phyloP scores from a whole-genome alignment of 2,797 vertebrate species.

The Myripristis jacobus region DNA sequence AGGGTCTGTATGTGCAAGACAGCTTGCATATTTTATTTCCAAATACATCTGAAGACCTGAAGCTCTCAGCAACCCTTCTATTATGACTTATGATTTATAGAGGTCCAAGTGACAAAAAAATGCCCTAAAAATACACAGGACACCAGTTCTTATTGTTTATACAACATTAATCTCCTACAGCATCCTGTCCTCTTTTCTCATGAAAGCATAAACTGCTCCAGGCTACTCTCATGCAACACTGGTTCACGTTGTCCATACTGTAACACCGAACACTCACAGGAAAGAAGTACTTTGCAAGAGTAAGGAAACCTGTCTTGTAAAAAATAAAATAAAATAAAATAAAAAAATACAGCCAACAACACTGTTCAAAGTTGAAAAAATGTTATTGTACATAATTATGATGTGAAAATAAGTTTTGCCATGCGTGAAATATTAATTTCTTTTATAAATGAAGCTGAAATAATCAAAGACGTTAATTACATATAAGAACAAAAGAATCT shows the following conservation, averaged over 20 bases:
- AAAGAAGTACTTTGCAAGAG: conserved; percentile 39
- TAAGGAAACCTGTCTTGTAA: conserved; percentile 3
- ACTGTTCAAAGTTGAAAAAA: conserved; percentile 36
- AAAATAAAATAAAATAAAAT: background rate
- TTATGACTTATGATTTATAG: conserved; percentile 43
- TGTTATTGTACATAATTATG: conserved; percentile 54
- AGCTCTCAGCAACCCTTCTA: conserved; percentile 48
- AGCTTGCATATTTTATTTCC: conserved; percentile 41
- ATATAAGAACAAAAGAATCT: conserved; percentile 74
- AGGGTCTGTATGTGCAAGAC: conserved; percentile 38
- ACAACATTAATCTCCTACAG: conserved; percentile 80
- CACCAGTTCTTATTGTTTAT: conserved; percentile 73
- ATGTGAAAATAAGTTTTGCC: conserved; percentile 51
- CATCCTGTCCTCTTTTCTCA: conserved; percentile 67
- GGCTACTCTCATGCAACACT: conserved; percentile 75
- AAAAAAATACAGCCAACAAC: conserved; percentile 31
- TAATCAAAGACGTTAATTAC: conserved; percentile 82
- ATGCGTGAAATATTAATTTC: conserved; percentile 67
- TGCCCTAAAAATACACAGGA: conserved; percentile 36
- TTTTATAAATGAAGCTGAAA: conserved; percentile 59
- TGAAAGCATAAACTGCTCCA: conserved; percentile 76
- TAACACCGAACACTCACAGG: conserved; percentile 48
- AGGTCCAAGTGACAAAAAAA: conserved; percentile 49
- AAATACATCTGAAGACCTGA: conserved; percentile 36
- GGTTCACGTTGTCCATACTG: conserved; percentile 57